Evolutionary conservation across 2,888 invertebrate species (phyloP), one percentile per base, ranked within the genome.

Genomic region (Trilocha varians): DNA sequence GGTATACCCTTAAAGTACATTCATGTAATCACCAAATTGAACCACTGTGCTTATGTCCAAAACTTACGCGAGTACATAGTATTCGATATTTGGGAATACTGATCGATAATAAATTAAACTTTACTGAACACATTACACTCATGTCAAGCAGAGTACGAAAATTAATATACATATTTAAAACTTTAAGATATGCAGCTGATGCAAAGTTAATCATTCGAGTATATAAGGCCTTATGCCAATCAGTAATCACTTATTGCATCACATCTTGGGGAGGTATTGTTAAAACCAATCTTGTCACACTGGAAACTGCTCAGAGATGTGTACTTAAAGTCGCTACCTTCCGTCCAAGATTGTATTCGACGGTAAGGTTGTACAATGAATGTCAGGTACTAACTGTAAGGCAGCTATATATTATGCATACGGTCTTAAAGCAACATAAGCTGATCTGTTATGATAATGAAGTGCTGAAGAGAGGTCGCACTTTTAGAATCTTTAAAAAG

Each of bases 151-250:
- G 36, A 16, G 32, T 41, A 6, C 25, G 41, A 16, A 41, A 36
- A 16, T 32, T 41, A 13, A 36, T 36, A n/a, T 36, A 36, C 25
- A 44, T 48, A 2, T 45, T 45, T 38, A 18, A 42, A 38, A 39
- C 43, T 8, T 18, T 48, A 34, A 32, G 40, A 16, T 38, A 38
- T 13, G 32, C 40, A n/a, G 42, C 45, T 36, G 16, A 36, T 25
- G 13, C 8, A 8, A 9, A 34, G 13, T 13, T 14, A 8, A 13
- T 34, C 1, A n/a, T 34, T 13, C 11, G 13, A n/a, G 25, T 25
- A 5, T 25, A 25, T 11, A 25, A 6, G 6, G 6, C 25, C 25
- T 11, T 25, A 9, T 25, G 25, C 25, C 8, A 25, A 4, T 25
- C 25, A 11, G 8, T 25, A 9, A 3, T 25, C 6, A 25, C 25